Evolutionary conservation across 2,888 invertebrate genomes (phyloP).

Genomic region (Ferrisia virgata): DNA sequence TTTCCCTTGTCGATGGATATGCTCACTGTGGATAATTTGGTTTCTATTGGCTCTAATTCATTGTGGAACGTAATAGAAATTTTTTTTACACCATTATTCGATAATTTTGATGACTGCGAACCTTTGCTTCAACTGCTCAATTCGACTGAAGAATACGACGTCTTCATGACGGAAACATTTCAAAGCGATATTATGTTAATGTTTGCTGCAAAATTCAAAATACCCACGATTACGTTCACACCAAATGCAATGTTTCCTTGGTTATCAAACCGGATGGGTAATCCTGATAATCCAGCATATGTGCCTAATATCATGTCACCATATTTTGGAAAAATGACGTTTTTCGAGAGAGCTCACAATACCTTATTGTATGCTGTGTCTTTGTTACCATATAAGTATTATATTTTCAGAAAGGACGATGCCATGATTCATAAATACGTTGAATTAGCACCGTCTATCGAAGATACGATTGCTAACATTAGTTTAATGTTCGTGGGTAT

Average conservation of each 20-base stretch:
- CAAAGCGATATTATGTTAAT: slow-evolving; percentile 69
- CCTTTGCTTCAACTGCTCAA: not conserved
- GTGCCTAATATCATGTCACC: slow-evolving; percentile 51
- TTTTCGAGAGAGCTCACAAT: slow-evolving; percentile 9
- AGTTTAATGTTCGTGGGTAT: slow-evolving; percentile 2
- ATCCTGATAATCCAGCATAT: slow-evolving; percentile 49
- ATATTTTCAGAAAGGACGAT: not conserved
- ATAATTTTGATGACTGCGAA: not conserved
- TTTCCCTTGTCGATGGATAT: not conserved
- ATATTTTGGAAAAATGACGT: slow-evolving; percentile 9
- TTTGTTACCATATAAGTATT: not conserved
- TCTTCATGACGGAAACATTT: slow-evolving; percentile 68
- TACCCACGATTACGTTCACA: slow-evolving; percentile 61
- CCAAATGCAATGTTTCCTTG: slow-evolving; percentile 49
- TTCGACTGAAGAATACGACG: slow-evolving; percentile 57
- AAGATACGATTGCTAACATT: slow-evolving; percentile 23
- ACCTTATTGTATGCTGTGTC: not conserved
- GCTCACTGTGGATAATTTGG: not conserved
- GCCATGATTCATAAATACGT: slow-evolving; percentile 50
- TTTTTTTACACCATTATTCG: not conserved
- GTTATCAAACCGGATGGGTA: slow-evolving; percentile 48
- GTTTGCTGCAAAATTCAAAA: slow-evolving; percentile 61
- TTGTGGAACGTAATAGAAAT: not conserved
- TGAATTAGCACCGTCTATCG: slow-evolving; percentile 50
- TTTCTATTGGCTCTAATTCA: not conserved